Evolutionary conservation across 2,113 vertebrate genomes (phyloP).

Genomic region (Danio rerio): GRCz12tu NC_133183.1:33141501-33142000

Average conservation of each 20-base stretch:
- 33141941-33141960: slow-evolving; percentile 4
- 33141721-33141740: not conserved
- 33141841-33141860: not conserved
- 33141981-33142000: not conserved
- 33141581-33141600: no score
- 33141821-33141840: not conserved
- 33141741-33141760: slow-evolving; percentile 14
- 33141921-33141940: not conserved
- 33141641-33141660: not conserved
- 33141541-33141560: no score
- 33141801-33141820: slow-evolving; percentile 9
- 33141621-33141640: not conserved
- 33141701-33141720: slow-evolving; percentile 10
- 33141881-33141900: not conserved
- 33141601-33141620: not conserved
- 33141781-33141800: slow-evolving; percentile 35
- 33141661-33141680: not conserved
- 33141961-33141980: not conserved
- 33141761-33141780: slow-evolving; percentile 22
- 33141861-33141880: not conserved
- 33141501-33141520: no score
- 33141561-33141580: no score
- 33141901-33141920: not conserved
- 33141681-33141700: not conserved
- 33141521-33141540: no score